Evolutionary conservation across 2,888 invertebrate genomes (phyloP), one percentile per base, ranked within the genome.

Genomic region (Agrotis ipsilon): DNA sequence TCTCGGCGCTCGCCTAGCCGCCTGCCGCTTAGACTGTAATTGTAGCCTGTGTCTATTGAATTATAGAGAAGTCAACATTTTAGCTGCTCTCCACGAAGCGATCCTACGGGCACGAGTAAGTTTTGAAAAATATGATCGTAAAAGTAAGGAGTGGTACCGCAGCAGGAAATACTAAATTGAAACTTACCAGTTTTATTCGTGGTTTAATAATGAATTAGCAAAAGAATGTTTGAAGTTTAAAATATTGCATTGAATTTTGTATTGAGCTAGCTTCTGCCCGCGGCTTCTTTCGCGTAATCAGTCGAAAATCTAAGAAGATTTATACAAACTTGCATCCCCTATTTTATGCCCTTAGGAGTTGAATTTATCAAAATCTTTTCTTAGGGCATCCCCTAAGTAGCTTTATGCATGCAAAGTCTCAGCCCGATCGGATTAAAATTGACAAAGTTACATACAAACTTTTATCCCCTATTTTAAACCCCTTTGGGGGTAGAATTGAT

Each of bases 51-150:
- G 81, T 78, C 70, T 75, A 75, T 83, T 85, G 76, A 85, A 84
- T 85, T 83, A 83, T 85, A 78, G 76, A 85, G 54, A 68, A 81
- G 75, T 77, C 80, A 77, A 81, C 78, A 77, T 78, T 84, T 77
- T 75, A 75, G 70, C 59, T 19, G 68, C 46, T 63, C n/a, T 52
- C 68, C 55, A 54, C n/a, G 46, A 68, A 70, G n/a, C 46, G 27
- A 39, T 77, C 39, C 27, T 68, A 59, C 43, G 46, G 48, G 51
- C 58, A 65, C 19, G 32, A 43, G 45, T 21, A 51, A 27, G 13
- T 58, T 52, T 67, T 24, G 1, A 2, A 48, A 58, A 75, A 61
- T 78, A 58, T 59, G n/a, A 79, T 59, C 21, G 19, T 21, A 60
- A 45, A 32, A 60, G 46, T 52, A 48, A 39, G 46, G 19, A 55